A percentile compares a stretch with the other conserved stretches of the same genome.
Conservation (phyloP, 2,888 invertebrate genomes). For the Phalangium opilio region DNA sequence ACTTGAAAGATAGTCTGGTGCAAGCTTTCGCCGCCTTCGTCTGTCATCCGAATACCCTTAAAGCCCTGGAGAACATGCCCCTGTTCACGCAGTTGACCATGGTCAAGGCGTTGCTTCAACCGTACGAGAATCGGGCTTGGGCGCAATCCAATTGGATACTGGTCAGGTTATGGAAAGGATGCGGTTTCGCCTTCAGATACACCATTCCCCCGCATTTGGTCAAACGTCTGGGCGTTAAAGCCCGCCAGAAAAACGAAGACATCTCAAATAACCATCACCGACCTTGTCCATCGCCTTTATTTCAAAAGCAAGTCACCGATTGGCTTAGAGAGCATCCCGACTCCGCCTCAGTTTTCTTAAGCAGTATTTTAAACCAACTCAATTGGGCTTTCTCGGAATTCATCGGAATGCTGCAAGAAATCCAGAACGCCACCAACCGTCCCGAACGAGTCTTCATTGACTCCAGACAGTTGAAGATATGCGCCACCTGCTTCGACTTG, state of each 20-base stretch:
- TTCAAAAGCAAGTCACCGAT: constrained; percentile 47
- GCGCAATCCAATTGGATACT: constrained; percentile 74
- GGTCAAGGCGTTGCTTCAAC: constrained; percentile 51
- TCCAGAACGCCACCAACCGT: constrained; percentile 45
- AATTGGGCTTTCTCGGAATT: constrained; percentile 83
- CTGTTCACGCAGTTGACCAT: constrained; percentile 42
- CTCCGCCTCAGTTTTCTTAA: constrained; percentile 50
- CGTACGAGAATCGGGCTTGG: constrained; percentile 62
- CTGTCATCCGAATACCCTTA: constrained; percentile 52
- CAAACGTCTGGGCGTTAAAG: constrained; percentile 23
- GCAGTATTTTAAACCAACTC: constrained; percentile 60
- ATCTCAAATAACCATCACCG: constrained; percentile 31
- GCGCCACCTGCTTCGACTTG: constrained; percentile 67
- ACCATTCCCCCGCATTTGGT: constrained; percentile 40
- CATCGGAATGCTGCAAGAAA: constrained; percentile 66
- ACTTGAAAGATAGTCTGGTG: constrained; percentile 57
- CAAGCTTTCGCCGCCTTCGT: constrained; percentile 62
- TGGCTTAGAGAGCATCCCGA: constrained; percentile 46
- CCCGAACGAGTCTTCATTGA: constrained; percentile 48
- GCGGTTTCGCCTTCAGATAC: constrained; percentile 59
- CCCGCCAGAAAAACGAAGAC: constrained; percentile 34
- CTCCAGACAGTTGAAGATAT: constrained; percentile 58
- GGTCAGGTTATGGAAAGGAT: constrained; percentile 66
- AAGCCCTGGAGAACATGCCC: constrained; percentile 52
- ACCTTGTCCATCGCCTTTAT: constrained; percentile 49